Evolutionary conservation across 1,140 invertebrate genomes (phyloP), one percentile per base, ranked within the genome.

Genomic region (Tetramorium parvispinum): DNA sequence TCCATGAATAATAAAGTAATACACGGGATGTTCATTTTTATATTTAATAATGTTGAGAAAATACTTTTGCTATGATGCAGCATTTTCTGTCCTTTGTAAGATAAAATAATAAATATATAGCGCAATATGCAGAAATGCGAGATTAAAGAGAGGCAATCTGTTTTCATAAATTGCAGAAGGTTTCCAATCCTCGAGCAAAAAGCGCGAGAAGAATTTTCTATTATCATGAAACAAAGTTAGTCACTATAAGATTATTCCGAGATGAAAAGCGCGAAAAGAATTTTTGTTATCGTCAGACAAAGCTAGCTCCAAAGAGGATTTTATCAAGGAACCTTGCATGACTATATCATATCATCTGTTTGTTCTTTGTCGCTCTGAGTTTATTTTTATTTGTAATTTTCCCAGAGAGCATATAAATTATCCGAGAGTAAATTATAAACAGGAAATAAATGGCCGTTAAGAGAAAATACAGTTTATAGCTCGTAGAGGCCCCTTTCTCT

Each of bases 251-350:
- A 82, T 82, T 46, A 73, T 82, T 57, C 32, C 18, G 24, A 46
- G 66, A 82, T 73, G 53, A 82, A 82, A 73, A 66, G 66, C 66
- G 79, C 53, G 24, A 82, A 57, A 59, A 82, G 66, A 73, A 82
- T 73, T 82, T 82, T 73, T 59, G 66, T 57, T 73, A 59, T 46
- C 40, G 4, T 4, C 68, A 7, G 24, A 46, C 21, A 16, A 57
- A 61, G 40, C 7, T 59, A 21, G 21, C n/a, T 46, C 11, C 24
- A 65, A 65, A 78, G 76, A 65, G 65, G 40, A 78, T 78, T 49
- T 16, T 78, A 78, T 13, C 18, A n/a, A 49, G 51, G 13, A 75
- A 70, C 21, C 43, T 75, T 27, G 53, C 27, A 73, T 32, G 79
- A 32, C 40, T 46, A 32, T 1, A 11, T 32, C 21, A 21, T 55